Percentiles rank a stretch among this genome's conserved stretches.
phyloP scores from a whole-genome alignment of 2,113 vertebrate species.

The Protobothrops flavoviridis region DNA sequence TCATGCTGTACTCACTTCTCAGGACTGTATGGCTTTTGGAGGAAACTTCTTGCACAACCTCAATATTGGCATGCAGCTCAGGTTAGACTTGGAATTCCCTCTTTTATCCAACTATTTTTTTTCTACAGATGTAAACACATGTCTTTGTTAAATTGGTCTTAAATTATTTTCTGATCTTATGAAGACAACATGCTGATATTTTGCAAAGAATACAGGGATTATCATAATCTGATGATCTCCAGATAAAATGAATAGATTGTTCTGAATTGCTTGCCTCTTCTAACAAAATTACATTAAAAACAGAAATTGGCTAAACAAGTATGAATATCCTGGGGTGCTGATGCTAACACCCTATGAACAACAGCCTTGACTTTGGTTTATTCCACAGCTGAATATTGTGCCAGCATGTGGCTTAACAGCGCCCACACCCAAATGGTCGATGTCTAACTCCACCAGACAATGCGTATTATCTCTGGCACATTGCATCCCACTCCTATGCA shows the following conservation, averaged over 20 bases:
- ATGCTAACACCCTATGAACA: not conserved
- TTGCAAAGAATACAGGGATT: not conserved
- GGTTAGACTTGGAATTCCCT: conserved; percentile 69
- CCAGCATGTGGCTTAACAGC: not conserved
- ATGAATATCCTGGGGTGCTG: conserved; percentile 1
- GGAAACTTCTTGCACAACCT: conserved; percentile 99
- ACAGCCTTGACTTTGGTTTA: not conserved
- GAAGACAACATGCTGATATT: conserved; percentile 1
- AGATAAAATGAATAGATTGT: conserved; percentile 34
- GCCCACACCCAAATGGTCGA: not conserved
- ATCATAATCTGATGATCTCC: conserved; percentile 41
- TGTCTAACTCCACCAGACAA: not conserved
- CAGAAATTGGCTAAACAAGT: conserved; percentile 38
- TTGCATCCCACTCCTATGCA: not conserved
- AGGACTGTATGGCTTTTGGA: conserved; percentile 99
- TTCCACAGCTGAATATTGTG: not conserved
- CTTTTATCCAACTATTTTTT: conserved; percentile 11
- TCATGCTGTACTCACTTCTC: conserved; percentile 97
- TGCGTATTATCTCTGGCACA: not conserved
- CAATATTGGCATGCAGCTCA: conserved; percentile 99
- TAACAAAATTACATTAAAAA: conserved; percentile 14
- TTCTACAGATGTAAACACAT: conserved; percentile 29
- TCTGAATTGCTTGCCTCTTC: conserved; percentile 34
- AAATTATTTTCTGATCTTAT: conserved; percentile 38
- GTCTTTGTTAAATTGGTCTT: conserved; percentile 29